Conservation (phyloP, 2,888 invertebrate species). For the Agrotis ipsilon region DNA sequence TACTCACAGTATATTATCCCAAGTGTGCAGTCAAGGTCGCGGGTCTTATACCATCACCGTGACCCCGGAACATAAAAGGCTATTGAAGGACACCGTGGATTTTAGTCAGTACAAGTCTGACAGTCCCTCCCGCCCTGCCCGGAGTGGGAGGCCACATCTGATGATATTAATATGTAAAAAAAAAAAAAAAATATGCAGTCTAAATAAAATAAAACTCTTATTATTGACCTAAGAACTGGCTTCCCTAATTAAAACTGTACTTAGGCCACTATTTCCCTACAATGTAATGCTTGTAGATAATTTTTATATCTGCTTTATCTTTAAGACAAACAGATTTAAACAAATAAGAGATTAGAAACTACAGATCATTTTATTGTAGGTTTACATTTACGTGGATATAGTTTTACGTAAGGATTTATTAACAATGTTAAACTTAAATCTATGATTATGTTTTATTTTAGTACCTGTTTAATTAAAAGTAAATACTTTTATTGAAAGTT, state of each 20-base stretch:
- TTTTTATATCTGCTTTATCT: constrained; percentile 7
- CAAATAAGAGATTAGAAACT: constrained; percentile 28
- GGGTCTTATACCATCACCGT: too few relatives aligned
- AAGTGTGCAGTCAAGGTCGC: too few relatives aligned
- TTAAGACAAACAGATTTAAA: constrained; percentile 17
- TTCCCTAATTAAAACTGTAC: neutral
- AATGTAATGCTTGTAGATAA: constrained; percentile 15
- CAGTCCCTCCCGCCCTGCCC: too few relatives aligned
- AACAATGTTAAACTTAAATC: neutral
- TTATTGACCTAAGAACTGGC: neutral
- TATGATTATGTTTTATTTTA: neutral
- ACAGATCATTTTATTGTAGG: constrained; percentile 15
- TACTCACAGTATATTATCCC: too few relatives aligned
- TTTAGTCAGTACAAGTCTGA: too few relatives aligned
- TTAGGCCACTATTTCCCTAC: neutral
- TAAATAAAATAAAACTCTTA: too few relatives aligned
- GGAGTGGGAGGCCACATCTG: too few relatives aligned
- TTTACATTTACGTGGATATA: constrained; percentile 2
- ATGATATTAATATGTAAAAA: too few relatives aligned
- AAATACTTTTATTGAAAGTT: too few relatives aligned
- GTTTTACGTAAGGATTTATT: neutral
- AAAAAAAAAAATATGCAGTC: too few relatives aligned
- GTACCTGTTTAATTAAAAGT: neutral
- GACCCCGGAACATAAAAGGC: too few relatives aligned
- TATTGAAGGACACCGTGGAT: too few relatives aligned